Conservation (phyloP, 2,113 vertebrate genomes). For the Phoenicopterus ruber region DNA sequence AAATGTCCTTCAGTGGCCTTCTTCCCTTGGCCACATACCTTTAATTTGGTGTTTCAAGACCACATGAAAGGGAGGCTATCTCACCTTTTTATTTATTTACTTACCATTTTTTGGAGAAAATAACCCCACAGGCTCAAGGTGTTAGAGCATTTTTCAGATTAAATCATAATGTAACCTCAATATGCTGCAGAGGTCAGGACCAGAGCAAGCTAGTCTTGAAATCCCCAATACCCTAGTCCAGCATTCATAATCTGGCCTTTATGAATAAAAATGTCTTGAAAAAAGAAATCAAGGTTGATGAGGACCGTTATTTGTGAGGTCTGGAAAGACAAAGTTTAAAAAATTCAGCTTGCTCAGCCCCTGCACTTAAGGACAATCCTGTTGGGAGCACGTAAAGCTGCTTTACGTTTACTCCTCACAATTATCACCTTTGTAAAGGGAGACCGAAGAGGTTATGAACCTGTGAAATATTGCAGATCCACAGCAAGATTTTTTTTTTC, state of each 20-base stretch:
- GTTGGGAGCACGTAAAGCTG: background rate
- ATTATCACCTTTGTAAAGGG: background rate
- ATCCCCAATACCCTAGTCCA: background rate
- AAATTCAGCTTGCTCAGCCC: background rate
- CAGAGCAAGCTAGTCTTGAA: background rate
- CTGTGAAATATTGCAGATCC: background rate
- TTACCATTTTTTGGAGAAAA: background rate
- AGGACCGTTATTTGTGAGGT: background rate
- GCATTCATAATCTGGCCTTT: background rate
- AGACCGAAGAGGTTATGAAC: background rate
- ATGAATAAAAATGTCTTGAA: background rate
- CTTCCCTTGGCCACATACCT: background rate
- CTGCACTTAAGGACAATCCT: background rate
- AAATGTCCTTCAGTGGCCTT: background rate
- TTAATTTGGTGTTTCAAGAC: background rate
- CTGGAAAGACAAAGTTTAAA: background rate
- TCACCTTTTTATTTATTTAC: background rate
- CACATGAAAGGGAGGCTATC: background rate
- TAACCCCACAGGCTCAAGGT: background rate
- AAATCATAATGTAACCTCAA: background rate
- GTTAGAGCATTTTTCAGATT: background rate
- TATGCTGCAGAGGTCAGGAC: background rate
- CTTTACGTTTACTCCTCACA: background rate
- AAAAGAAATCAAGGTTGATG: background rate
- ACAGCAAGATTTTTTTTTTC: background rate